Evolutionary conservation across 2,797 vertebrate species (phyloP), one percentile per base, ranked within the genome.

Genomic region (Semaprochilodus insignis): DNA sequence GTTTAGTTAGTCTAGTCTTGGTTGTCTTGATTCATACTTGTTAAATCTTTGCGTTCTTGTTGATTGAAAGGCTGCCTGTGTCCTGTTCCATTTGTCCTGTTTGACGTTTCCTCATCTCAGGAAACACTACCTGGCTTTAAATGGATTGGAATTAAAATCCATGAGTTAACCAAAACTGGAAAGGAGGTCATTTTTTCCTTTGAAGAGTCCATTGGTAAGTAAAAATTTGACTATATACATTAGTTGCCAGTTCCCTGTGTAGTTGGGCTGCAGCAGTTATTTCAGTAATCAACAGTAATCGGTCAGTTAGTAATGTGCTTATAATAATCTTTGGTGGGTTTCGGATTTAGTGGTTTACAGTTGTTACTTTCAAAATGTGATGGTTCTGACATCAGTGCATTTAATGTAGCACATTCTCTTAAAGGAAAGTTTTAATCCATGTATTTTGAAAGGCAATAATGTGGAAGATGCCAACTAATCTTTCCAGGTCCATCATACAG

Each of bases 41-140:
- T 82, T 40, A 74, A 48, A 74, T 67, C 25, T 78, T 62, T 83
- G 72, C 67, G 66, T 55, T 77, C 31, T 80, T 78, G 77, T 75
- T 34, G 44, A 79, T 80, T 84, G 82, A 80, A 80, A 83, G 82
- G 82, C 79, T 73, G 11, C 79, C 74, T 81, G 80, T 78, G 75
- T 74, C 80, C 75, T 78, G 83, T 78, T 78, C 70, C 80, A 69
- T 84, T 76, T 78, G 79, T 81, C 36, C 77, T 84, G 54, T 81
- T 76, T 73, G 44, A 52, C 74, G 59, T 74, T 77, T 86, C 73
- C 77, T 40, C 55, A 21, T 90, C 93, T 91, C 92, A 99, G 98
- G 98, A 99, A 91, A 99, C 98, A 1, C 93, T 99, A 55, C 97
- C 98, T 7, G 98, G 98, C 48, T 99, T 99, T 88, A 99, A 99